Evolutionary conservation across 2,888 invertebrate species (phyloP), one percentile per base, ranked within the genome.

Genomic region (Calliphora vomitoria): DNA sequence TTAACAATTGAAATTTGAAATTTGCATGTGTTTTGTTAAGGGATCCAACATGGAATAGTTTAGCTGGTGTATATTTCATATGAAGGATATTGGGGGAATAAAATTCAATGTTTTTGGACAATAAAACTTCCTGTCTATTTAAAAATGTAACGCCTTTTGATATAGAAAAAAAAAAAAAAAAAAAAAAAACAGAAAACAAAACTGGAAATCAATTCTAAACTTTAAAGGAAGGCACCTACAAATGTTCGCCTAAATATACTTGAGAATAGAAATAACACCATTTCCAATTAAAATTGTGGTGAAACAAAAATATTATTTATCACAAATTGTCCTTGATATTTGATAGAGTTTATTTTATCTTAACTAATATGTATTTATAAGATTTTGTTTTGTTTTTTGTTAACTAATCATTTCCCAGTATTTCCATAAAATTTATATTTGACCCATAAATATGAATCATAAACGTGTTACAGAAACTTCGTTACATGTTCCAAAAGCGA

Each of bases 21-120:
- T 88, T 84, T 88, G 86, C 88, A 86, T 86, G 79, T 68, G 60
- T 75, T 66, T 8, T 71, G 8, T 79, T 50, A 25, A 47, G 62
- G 60, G 25, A 69, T 75, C 15, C 53, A 75, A 74, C 41, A 11
- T 18, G 18, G n/a, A 41, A 47, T 68, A 58, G 20, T 44, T 60
- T 10, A 50, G n/a, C 18, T 76, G 80, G 81, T 84, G 76, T 80
- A 62, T 55, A 87, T 84, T 87, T 87, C 81, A 81, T 55, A 44
- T 58, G 58, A 64, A 81, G 38, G 53, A 86, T 82, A 47, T 79
- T 60, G 15, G 15, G 20, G 15, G 50, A 62, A 35, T 71, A 20
- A 31, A 68, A 4, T 66, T 62, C 6, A 47, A 13, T 50, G 4
- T 64, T 82, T 60, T 76, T 72, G 53, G 62, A 81, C 76, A 84